A percentile compares a stretch with the other conserved stretches of the same genome.
phyloP scores from a whole-genome alignment of 1,140 invertebrate genomes.

The Gryllus bimaculatus region DNA sequence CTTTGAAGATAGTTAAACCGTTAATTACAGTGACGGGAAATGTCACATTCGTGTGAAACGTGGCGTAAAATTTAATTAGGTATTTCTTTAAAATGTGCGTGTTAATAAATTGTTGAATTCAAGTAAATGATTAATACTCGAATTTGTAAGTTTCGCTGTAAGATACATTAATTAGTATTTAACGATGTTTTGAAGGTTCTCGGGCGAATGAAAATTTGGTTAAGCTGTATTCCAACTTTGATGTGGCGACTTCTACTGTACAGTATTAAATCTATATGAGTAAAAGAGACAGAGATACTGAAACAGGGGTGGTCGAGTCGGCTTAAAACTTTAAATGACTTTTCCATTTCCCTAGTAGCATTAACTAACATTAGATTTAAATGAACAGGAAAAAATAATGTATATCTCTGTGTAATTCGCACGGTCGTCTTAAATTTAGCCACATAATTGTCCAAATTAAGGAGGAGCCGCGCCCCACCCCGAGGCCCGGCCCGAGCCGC shows the following conservation, averaged over 20 bases:
- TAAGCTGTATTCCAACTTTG: not conserved
- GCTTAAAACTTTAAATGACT: conserved; percentile 5
- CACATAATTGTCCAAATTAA: conserved; percentile 2
- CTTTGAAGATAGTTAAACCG: not conserved
- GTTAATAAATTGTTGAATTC: conserved; percentile 6
- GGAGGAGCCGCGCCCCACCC: not conserved
- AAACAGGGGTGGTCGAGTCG: not conserved
- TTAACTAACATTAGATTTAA: conserved; percentile 6
- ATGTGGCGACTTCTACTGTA: not conserved
- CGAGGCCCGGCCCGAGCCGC: not conserved
- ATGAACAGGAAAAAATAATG: conserved; percentile 1
- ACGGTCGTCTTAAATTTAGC: not conserved
- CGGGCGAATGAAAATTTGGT: not conserved
- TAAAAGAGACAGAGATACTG: not conserved
- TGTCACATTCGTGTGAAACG: not conserved
- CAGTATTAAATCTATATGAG: not conserved
- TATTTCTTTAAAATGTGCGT: not conserved
- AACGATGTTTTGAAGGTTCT: not conserved
- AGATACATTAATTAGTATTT: conserved; percentile 2
- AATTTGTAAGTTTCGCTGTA: not conserved
- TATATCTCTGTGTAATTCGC: not conserved
- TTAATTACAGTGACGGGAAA: not conserved
- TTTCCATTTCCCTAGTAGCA: not conserved
- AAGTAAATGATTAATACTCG: conserved; percentile 2
- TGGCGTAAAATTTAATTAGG: not conserved